phyloP scores from a whole-genome alignment of 2,797 vertebrate species.

The Myotis findleyi region DNA sequence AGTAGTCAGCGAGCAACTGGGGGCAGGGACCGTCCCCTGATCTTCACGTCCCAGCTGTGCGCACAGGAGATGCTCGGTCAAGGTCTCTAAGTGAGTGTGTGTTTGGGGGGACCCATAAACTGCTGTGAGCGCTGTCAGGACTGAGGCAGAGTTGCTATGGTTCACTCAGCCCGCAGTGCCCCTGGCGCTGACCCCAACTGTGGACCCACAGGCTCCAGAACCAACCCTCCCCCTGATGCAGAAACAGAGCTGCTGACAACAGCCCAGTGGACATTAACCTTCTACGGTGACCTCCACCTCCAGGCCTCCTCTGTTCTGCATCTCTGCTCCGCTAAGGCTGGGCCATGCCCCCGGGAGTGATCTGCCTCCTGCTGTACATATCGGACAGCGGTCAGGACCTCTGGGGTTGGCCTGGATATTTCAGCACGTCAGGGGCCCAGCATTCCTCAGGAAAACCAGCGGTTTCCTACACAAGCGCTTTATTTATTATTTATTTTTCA shows the following conservation, averaged over 20 bases:
- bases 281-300: neutral
- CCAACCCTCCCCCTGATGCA: neutral
- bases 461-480: neutral
- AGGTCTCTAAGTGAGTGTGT: neutral
- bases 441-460: neutral
- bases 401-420: neutral
- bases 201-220: neutral
- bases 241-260: neutral
- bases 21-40: neutral
- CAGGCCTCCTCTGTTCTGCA: neutral
- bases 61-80: accelerated
- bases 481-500: neutral
- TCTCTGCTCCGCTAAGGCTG: neutral
- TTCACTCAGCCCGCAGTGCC: neutral
- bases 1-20: neutral
- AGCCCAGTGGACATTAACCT: neutral
- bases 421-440: neutral
- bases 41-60: neutral
- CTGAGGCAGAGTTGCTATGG: neutral
- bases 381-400: neutral
- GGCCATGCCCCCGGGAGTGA: neutral
- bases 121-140: neutral
- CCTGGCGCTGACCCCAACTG: neutral
- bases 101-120: neutral
- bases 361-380: neutral